Base-by-base conservation (phyloP, 1,140 invertebrate genomes). In the Eupristina koningsbergeri region DNA sequence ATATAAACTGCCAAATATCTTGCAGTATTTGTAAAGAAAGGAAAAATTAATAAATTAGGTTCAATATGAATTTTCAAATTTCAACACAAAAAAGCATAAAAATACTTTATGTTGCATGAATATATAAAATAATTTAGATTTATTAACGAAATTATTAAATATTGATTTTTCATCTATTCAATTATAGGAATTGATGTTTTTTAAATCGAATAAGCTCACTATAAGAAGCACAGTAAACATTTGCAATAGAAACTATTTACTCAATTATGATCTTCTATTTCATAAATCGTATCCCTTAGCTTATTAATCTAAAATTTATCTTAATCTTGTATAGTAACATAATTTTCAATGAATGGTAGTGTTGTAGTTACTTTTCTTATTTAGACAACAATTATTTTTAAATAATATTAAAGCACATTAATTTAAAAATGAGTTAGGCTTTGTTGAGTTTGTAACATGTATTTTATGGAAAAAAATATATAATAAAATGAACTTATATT, bases 401-500 rank as follows among this genome's bases (percentile, higher is more conserved):
- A n/a, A n/a, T n/a, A n/a, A n/a, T n/a, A n/a, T n/a, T n/a, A n/a
- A n/a, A n/a, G n/a, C n/a, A n/a, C 61, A 50, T 61, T 58, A 39
- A 8, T 81, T 83, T 78, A 9, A 78, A 61, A 41, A 63, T 84
- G 41, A 75, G 34, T 84, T 76, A 31, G 53, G 39, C 19, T 34
- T 69, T 76, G 83, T 84, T 84, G 78, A 76, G 77, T 84, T 80
- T 80, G 39, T 69, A 76, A 80, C 39, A 77, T 81, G 64, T 85
- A 81, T 85, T 85, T 85, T 85, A 85, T 81, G 84, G 36, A 53
- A 76, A 81, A 73, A 74, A 71, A 75, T 67, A 45, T 71, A 77
- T 47, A 85, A 81, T 78, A 81, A 85, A 84, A 76, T 45, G 45
- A 75, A 67, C 58, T 85, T 81, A 81, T 85, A 77, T 85, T 81